These are phyloP conservation scores for Anolis sagrei DNA, from an alignment of 2,113 vertebrate genomes.

Conservation along the genomic window DNA sequence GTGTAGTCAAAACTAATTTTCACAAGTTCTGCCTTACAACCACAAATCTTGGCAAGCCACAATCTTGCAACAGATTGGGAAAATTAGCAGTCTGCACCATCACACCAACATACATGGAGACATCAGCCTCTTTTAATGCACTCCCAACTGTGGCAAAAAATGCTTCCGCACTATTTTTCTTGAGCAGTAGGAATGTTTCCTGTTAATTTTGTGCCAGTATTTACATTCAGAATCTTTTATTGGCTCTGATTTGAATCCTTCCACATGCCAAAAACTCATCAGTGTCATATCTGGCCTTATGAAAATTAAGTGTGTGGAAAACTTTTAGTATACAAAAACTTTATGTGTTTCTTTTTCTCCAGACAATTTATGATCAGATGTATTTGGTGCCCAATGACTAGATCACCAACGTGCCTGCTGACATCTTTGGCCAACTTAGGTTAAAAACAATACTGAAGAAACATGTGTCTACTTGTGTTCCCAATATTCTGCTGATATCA, in stretches of 20 bases:
- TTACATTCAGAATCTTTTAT: neutral
- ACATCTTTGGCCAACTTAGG: neutral
- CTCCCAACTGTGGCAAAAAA: too few species aligned
- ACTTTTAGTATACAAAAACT: neutral
- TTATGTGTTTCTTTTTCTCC: too few species aligned
- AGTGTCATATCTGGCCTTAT: neutral
- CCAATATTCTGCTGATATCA: neutral
- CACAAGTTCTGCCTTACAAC: neutral
- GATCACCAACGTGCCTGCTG: neutral
- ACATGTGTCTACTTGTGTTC: neutral
- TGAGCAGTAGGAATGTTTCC: neutral
- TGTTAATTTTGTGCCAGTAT: neutral
- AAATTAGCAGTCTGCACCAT: neutral
- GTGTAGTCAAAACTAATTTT: neutral
- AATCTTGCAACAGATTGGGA: neutral
- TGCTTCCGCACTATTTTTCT: neutral
- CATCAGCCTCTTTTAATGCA: neutral
- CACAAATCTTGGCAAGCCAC: neutral
- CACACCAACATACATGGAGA: neutral
- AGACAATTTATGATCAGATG: neutral
- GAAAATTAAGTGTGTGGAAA: neutral
- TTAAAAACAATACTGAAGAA: neutral
- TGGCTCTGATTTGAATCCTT: neutral
- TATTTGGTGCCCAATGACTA: neutral
- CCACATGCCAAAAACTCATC: neutral